Conservation (phyloP, 2,113 vertebrate genomes). For the Nothocercus julius region DNA sequence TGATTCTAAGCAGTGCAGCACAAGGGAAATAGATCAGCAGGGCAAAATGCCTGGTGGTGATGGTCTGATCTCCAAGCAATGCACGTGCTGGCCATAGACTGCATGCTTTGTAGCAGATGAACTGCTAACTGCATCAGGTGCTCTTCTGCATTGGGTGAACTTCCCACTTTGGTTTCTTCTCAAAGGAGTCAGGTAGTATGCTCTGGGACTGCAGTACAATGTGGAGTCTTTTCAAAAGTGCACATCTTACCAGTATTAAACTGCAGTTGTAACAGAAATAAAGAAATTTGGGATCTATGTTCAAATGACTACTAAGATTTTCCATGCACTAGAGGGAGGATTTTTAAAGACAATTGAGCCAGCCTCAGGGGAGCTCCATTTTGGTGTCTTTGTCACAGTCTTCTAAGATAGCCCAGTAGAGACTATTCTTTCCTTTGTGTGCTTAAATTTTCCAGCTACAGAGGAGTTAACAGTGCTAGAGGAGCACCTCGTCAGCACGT, state of each 20-base stretch:
- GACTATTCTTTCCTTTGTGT: neutral
- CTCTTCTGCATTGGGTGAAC: neutral
- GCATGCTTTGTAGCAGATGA: neutral
- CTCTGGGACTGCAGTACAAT: neutral
- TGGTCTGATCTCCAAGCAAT: neutral
- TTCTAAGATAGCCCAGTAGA: neutral
- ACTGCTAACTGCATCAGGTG: neutral
- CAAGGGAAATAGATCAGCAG: neutral
- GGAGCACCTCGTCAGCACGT: neutral
- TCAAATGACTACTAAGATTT: neutral
- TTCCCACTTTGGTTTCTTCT: neutral
- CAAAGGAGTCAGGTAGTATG: neutral
- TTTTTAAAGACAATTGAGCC: neutral
- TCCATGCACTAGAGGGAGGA: neutral
- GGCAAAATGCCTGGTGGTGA: neutral
- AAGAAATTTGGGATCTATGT: neutral
- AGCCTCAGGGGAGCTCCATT: neutral
- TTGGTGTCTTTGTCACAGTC: neutral
- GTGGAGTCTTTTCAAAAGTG: neutral
- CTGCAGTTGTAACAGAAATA: neutral
- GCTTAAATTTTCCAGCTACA: neutral
- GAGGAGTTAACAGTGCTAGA: neutral
- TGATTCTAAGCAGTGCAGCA: neutral
- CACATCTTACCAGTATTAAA: neutral
- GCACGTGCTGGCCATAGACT: neutral